Percentiles rank a stretch among this genome's conserved stretches.
Evolutionary conservation across 1,140 invertebrate genomes (phyloP).

Genomic region (Papilio polytes): DNA sequence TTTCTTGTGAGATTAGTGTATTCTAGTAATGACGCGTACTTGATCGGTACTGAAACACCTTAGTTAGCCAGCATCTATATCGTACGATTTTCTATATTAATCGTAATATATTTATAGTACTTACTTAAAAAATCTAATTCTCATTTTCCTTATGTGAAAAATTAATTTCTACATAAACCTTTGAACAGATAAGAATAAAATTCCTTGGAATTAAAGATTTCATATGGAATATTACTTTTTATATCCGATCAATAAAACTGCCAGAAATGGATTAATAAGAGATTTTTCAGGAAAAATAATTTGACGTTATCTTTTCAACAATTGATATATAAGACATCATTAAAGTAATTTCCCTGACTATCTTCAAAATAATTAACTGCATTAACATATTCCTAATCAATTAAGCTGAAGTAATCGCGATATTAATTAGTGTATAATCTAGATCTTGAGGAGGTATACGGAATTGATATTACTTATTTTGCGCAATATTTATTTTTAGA

Average conservation of each 20-base stretch:
- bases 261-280: background rate
- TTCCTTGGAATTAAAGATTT: background rate
- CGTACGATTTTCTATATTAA: too few species aligned
- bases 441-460: background rate
- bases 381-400: background rate
- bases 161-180: too few species aligned
- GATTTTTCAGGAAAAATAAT: background rate
- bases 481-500: background rate
- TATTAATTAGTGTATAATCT: background rate
- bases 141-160: too few species aligned
- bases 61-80: too few species aligned
- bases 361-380: background rate
- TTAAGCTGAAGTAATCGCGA: background rate
- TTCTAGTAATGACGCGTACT: too few species aligned
- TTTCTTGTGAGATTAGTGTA: too few species aligned
- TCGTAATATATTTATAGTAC: too few species aligned
- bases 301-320: background rate
- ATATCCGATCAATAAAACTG: background rate
- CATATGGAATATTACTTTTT: background rate
- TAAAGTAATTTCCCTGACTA: slow-evolving; percentile 18
- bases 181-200: too few species aligned
- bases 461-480: background rate
- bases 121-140: too few species aligned
- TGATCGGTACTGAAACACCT: too few species aligned
- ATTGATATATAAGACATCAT: background rate